These are phyloP conservation scores for Bombyx huttoni DNA, from an alignment of 2,888 invertebrate genomes.

Conservation along the genomic window DNA sequence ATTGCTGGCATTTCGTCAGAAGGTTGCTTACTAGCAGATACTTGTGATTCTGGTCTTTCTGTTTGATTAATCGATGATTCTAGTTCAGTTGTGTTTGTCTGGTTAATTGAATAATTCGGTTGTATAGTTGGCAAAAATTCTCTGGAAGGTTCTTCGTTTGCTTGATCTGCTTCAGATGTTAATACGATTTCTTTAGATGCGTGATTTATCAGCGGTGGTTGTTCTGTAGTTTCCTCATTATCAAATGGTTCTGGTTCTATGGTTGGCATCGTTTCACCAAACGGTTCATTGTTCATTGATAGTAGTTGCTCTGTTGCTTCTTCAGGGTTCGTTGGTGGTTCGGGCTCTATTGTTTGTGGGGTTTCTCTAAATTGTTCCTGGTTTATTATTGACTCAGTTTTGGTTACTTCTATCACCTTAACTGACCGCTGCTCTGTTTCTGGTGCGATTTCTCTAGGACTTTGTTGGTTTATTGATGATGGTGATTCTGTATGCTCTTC, in stretches of 20 bases:
- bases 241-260: conserved; percentile 13
- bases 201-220: neutral
- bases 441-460: conserved; percentile 26
- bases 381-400: no score
- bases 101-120: neutral
- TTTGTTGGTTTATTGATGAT: conserved; percentile 18
- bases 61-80: neutral
- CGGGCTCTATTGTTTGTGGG: conserved; percentile 10
- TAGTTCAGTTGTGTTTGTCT: neutral
- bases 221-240: neutral
- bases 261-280: conserved; percentile 35
- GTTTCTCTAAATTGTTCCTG: conserved; percentile 11
- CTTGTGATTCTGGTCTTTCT: neutral
- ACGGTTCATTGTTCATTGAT: conserved; percentile 2
- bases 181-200: neutral
- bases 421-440: conserved; percentile 7
- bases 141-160: neutral
- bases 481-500: conserved; percentile 17
- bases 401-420: conserved; percentile 7
- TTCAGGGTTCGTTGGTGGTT: conserved; percentile 6
- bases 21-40: neutral
- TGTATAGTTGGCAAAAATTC: no score
- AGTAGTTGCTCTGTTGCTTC: conserved; percentile 2
- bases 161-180: neutral
- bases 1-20: neutral